These are phyloP conservation scores for Squalus acanthias DNA, from an alignment of 2,797 vertebrate genomes.

Conservation along the genomic window DNA sequence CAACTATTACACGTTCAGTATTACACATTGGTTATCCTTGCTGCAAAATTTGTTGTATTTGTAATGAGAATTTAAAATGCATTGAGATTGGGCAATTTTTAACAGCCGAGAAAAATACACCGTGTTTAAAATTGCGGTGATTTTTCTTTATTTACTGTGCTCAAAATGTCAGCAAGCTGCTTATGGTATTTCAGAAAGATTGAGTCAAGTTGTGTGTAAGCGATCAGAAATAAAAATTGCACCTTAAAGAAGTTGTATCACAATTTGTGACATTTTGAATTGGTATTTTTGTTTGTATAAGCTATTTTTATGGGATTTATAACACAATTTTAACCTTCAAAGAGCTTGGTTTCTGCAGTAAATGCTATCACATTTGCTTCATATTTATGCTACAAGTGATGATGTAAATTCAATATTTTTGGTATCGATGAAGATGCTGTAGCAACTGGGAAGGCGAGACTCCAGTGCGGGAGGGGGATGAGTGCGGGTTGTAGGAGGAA, in stretches of 20 bases:
- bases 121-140: slow-evolving; percentile 9
- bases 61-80: neutral
- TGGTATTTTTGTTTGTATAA: slow-evolving; percentile 4
- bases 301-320: neutral
- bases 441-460: neutral
- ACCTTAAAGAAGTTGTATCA: neutral
- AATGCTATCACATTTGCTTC: neutral
- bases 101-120: neutral
- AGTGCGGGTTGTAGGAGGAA: neutral
- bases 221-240: slow-evolving; percentile 10
- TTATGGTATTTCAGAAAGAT: neutral
- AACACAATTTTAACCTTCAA: slow-evolving; percentile 6
- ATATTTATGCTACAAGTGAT: neutral
- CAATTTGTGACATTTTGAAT: neutral
- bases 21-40: neutral
- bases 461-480: neutral
- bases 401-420: neutral
- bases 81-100: slow-evolving; percentile 19
- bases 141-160: slow-evolving; percentile 24
- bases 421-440: neutral
- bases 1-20: neutral
- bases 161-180: slow-evolving; percentile 12
- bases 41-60: neutral
- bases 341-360: neutral
- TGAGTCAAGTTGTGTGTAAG: neutral